Percentiles rank a stretch among this genome's conserved stretches.
phyloP scores from a whole-genome alignment of 2,797 vertebrate species.

The Characodon lateralis region DNA sequence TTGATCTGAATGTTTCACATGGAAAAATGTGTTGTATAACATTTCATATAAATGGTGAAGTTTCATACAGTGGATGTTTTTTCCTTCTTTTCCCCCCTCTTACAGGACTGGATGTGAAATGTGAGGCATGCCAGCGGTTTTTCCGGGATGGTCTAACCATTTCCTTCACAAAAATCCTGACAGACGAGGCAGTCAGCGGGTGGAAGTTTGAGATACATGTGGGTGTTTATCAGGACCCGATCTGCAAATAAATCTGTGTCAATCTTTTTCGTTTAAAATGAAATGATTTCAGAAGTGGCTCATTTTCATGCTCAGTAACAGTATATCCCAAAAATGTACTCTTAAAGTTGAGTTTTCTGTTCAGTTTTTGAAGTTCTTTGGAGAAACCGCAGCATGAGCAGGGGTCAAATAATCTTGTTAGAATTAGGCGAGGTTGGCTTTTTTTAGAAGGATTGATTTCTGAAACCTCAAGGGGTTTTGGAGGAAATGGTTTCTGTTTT shows the following conservation, averaged over 20 bases:
- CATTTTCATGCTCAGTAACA: too few relatives aligned
- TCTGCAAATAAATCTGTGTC: not conserved
- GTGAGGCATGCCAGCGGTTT: slow-evolving; percentile 99
- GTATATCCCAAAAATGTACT: too few relatives aligned
- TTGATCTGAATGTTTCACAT: not conserved
- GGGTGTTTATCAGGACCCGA: slow-evolving; percentile 67
- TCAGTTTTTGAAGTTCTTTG: slow-evolving; percentile 26
- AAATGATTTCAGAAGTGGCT: too few relatives aligned
- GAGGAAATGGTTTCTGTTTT: slow-evolving; percentile 13
- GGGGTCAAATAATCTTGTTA: slow-evolving; percentile 56
- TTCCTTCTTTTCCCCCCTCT: slow-evolving; percentile 16
- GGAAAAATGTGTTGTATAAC: not conserved
- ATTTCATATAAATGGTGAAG: not conserved
- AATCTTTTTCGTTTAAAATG: not conserved
- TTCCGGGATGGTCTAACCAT: slow-evolving; percentile 98
- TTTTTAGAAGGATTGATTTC: slow-evolving; percentile 57
- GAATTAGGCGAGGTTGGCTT: slow-evolving; percentile 39
- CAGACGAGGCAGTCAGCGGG: slow-evolving; percentile 98
- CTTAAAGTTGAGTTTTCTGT: slow-evolving; percentile 48
- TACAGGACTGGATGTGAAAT: slow-evolving; percentile 98
- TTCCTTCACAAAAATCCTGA: slow-evolving; percentile 99
- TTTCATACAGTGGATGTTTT: not conserved
- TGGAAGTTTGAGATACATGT: slow-evolving; percentile 99
- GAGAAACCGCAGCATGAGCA: slow-evolving; percentile 16
- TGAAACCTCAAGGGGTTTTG: slow-evolving; percentile 21